Base-by-base conservation (phyloP, 2,888 invertebrate genomes). In the Incurvaria masculella region DNA sequence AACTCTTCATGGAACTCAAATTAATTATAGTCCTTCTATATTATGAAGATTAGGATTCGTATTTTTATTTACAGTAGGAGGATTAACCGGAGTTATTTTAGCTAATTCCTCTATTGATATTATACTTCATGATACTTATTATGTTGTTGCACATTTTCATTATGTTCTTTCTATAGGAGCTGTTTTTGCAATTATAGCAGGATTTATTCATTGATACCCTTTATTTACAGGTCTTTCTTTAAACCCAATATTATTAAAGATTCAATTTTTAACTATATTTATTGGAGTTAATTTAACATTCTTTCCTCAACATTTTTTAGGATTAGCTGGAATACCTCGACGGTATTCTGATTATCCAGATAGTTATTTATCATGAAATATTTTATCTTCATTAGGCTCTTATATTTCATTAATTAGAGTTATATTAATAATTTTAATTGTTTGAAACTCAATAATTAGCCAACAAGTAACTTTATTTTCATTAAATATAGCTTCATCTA, bases 101-200 rank as follows among this genome's bases (percentile, higher is more conserved):
- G 83, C 88, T 51, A 89, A 89, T 63, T 87, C 88, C 21, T 88
- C 87, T 14, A 78, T 91, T 73, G 90, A 91, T 80, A 84, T 89
- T 69, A 78, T 85, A 51, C 53, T 90, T 11, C 89, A 91, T 72
- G 90, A 91, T 62, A 89, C 89, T n/a, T 90, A 90, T 65, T 91
- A 90, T 81, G 89, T 90, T 45, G 89, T 90, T 27, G 89, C 87
- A 4, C 89, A 91, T 67, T 91, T 91, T 60, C 89, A 91, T 64
- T 90, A 90, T 81, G 89, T 90, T 1, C 58, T 90, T 61, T 88
- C 87, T 2, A 88, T 90, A 73, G 89, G 88, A n/a, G n/a, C n/a
- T n/a, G n/a, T n/a, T n/a, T n/a, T n/a, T n/a, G n/a, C n/a, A n/a
- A 87, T 90, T 81, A 82, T 91, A 74, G 84, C 80, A 33, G 87